Evolutionary conservation across 2,113 vertebrate species (phyloP), one percentile per base, ranked within the genome.

Genomic region (Ondatra zibethicus): DNA sequence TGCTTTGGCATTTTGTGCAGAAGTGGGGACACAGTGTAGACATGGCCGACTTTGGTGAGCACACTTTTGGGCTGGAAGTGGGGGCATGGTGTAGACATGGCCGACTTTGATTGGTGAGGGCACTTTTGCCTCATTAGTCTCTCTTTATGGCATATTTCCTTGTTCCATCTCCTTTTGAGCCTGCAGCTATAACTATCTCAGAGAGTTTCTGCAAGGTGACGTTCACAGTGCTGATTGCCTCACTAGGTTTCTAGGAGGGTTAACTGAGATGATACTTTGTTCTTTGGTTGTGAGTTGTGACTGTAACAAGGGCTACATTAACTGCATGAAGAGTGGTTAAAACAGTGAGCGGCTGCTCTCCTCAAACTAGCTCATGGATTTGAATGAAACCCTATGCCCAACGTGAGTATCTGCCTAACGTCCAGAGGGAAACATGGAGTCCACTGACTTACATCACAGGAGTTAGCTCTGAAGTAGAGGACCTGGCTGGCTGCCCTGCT

Each of bases 251-350:
- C 31, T 61, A 14, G 50, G 63, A 96, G 45, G 65, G 8, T 92
- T 92, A 47, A 81, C 42, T 85, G 63, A 88, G 61, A 47, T 91
- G 77, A 21, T 17, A 29, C 55, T 61, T 61, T 88, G 8, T 72
- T 93, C 66, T 92, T 95, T 16, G 61, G 39, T 89, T 89, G 23
- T 92, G 78, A 92, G 65, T 76, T 86, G 78, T 80, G 47, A n/a
- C 55, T 21, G 87, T 84, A 92, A 33, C 45, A 72, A 82, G 47
- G 19, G 85, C 0, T 91, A 87, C 72, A 13, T 75, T 96, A 88
- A 27, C 23, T 27, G 0, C 70, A 23, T 42, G 76, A 73, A 81
- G 55, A 87, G 19, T 78, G 68, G n/a, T 39, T 85, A 55, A 78
- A 87, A 61, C 25, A 82, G 13, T 89, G 91, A 45, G 42, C 36